Conservation (phyloP, 1,140 invertebrate species). For the Triops cancriformis region DNA sequence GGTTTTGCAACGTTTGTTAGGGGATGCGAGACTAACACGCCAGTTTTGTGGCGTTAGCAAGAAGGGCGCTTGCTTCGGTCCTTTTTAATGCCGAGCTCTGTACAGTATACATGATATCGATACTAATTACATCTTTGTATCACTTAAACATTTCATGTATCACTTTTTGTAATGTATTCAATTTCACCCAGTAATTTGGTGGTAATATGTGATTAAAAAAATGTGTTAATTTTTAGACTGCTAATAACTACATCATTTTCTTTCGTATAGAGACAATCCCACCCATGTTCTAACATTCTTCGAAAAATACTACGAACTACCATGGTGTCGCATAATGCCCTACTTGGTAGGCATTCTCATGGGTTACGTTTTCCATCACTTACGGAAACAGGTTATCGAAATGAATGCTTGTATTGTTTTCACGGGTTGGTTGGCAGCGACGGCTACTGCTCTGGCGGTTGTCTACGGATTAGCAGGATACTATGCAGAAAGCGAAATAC, state of each 20-base stretch:
- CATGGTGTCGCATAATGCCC: slow-evolving; percentile 30
- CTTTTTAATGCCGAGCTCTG: too few species aligned
- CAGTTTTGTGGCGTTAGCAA: too few species aligned
- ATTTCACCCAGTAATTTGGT: too few species aligned
- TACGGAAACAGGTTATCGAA: slow-evolving; percentile 27
- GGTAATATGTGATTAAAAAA: background rate
- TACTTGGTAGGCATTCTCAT: slow-evolving; percentile 43
- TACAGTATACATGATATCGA: too few species aligned
- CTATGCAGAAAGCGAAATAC: slow-evolving; percentile 29
- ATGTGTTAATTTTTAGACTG: background rate
- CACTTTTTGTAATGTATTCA: too few species aligned
- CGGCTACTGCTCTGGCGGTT: background rate
- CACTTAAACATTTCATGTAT: too few species aligned
- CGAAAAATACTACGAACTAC: slow-evolving; percentile 29
- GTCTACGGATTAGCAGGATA: slow-evolving; percentile 21
- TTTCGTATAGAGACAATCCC: background rate
- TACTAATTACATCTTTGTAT: too few species aligned
- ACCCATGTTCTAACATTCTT: background rate
- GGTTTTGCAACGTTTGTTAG: too few species aligned
- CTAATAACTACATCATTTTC: background rate
- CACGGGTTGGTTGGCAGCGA: slow-evolving; percentile 35
- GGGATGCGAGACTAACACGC: too few species aligned
- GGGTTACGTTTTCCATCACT: slow-evolving; percentile 34
- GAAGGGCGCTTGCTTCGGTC: too few species aligned
- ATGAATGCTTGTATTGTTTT: slow-evolving; percentile 40